Evolutionary conservation across 2,113 vertebrate genomes (phyloP), one percentile per base, ranked within the genome.

Genomic region (Jaculus jaculus): DNA sequence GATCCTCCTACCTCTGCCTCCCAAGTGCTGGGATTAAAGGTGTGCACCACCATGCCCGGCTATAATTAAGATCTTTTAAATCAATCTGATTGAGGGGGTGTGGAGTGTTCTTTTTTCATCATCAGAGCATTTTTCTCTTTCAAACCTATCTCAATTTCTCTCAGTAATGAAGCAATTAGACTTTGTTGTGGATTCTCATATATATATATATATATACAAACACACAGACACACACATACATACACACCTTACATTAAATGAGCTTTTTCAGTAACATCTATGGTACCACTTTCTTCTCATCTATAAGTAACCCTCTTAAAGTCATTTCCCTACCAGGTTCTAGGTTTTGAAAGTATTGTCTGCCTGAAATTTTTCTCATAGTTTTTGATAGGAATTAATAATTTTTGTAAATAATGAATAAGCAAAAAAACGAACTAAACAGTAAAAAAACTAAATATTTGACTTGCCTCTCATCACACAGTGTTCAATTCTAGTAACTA

Each of bases 401-500:
- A 63, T 47, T 95, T 77, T 65, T 11, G 26, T 47, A 91, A 90
- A 72, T 18, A 81, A 79, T 30, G 69, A 94, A 61, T n/a, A 15
- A 65, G 47, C 23, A 91, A 66, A 13, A 63, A 94, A 73, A 39
- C 47, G 11, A 69, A 84, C 51, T 30, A 30, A 72, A 87, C 65
- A 68, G 12, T 51, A 74, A 12, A 87, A 92, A 88, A 61, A 92
- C 96, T 97, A 96, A 96, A 97, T 71, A 28, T 60, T 92, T 84
- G 66, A 86, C 95, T 93, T 95, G 88, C 83, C 63, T 96, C 90
- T 97, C 92, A 94, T 95, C 94, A 95, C 94, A 95, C 78, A 87
- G 87, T 87, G 96, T 95, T 85, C 96, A 94, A 96, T 96, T 96
- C 82, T 94, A 97, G 88, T 90, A 93, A 78, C 30, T 95, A 96